phyloP scores from a whole-genome alignment of 2,888 invertebrate species.

The Alentia gelatinosa region DNA sequence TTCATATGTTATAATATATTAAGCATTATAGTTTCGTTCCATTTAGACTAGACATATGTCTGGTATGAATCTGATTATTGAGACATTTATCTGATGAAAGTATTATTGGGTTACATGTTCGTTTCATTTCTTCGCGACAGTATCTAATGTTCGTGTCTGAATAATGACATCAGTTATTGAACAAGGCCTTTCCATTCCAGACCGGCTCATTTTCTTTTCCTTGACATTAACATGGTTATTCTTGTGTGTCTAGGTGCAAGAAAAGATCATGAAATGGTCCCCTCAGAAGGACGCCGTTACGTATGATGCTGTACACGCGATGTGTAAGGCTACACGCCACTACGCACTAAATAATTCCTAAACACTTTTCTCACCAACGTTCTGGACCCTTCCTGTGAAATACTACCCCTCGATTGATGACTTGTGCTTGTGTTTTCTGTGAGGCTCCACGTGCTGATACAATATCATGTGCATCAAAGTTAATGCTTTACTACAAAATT shows the following conservation, averaged over 20 bases:
- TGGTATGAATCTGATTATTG: too few relatives aligned
- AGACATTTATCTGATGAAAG: too few relatives aligned
- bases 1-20: too few relatives aligned
- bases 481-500: too few relatives aligned
- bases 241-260: not conserved
- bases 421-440: too few relatives aligned
- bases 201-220: not conserved
- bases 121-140: too few relatives aligned
- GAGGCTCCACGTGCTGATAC: too few relatives aligned
- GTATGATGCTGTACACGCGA: not conserved
- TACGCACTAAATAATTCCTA: not conserved
- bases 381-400: not conserved
- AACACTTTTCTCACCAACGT: constrained; percentile 1
- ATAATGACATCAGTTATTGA: not conserved
- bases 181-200: not conserved
- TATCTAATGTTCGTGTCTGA: not conserved
- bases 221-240: not conserved
- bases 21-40: too few relatives aligned
- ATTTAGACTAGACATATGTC: too few relatives aligned
- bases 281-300: not conserved
- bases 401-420: too few relatives aligned
- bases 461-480: too few relatives aligned
- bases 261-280: not conserved
- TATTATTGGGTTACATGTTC: too few relatives aligned
- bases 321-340: not conserved